A percentile compares a stretch with the other conserved stretches of the same genome.
Evolutionary conservation across 2,888 invertebrate species (phyloP).

Genomic region (Rhyacophila evoluta): DNA sequence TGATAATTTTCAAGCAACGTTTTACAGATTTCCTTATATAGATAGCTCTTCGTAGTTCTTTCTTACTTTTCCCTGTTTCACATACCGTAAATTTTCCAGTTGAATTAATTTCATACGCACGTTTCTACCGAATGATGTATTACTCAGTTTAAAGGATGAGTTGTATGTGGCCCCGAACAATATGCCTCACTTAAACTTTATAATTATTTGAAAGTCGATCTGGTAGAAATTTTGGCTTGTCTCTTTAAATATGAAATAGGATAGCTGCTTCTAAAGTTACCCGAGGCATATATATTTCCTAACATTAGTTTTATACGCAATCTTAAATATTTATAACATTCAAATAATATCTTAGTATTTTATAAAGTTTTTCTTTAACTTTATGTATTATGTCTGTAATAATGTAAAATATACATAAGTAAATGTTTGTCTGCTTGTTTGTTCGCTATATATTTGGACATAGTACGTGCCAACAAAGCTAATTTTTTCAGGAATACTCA

Average conservation of each 20-base stretch:
- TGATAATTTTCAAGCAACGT: not conserved
- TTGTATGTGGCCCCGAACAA: not conserved
- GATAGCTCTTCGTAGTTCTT: not conserved
- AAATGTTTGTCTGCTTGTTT: too few species aligned
- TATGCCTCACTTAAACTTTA: not conserved
- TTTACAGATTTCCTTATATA: not conserved
- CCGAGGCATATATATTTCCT: not conserved
- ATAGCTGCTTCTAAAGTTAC: not conserved
- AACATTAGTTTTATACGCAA: too few species aligned
- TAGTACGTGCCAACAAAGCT: too few species aligned
- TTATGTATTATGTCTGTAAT: too few species aligned
- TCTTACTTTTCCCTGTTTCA: not conserved
- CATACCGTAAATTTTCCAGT: not conserved
- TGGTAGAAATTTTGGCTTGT: not conserved
- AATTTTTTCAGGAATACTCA: too few species aligned
- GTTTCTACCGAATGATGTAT: not conserved
- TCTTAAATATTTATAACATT: too few species aligned
- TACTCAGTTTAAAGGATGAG: not conserved
- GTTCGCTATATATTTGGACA: too few species aligned
- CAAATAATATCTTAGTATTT: too few species aligned
- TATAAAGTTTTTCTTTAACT: not conserved
- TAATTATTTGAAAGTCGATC: conserved; percentile 19
- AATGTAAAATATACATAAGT: too few species aligned
- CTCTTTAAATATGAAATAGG: not conserved
- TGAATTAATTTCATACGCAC: conserved; percentile 19